Evolutionary conservation across 2,113 vertebrate genomes (phyloP), one percentile per base, ranked within the genome.

Genomic region (Brachionichthys hirsutus): DNA sequence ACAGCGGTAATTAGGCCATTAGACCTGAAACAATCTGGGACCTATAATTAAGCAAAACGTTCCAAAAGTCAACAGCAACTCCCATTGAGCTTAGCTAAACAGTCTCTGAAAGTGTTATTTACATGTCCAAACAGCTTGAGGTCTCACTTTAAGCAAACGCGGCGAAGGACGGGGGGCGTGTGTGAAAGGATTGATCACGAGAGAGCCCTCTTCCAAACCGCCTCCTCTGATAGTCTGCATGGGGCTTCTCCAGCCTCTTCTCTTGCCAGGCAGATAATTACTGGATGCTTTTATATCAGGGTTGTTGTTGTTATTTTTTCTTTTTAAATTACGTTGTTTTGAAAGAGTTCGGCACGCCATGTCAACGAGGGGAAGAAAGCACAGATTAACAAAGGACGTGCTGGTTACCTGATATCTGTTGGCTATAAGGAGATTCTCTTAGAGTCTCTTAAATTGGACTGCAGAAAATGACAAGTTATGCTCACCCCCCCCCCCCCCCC

Each of bases 41-140:
- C 85, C 84, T 72, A 74, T 90, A 90, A 92, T 92, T 90, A 90
- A 89, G 87, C 86, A 89, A 88, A 92, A 80, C 68, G 75, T 84
- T 86, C 73, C 77, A 86, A 88, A 87, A 91, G 86, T 87, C 86
- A 89, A 89, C 87, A 83, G 80, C 83, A 86, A 88, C 84, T 88
- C 87, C 87, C 88, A 80, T 74, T 69, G 87, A 87, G 89, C 81
- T 84, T 50, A 62, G 78, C 85, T 81, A 73, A 85, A 89, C 86
- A 88, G 77, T 82, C 73, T 56, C 75, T 41, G 30, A 80, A 88
- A 85, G 87, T 88, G 87, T 85, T 90, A 83, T 90, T 91, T 90
- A 88, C 87, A 88, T 83, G 87, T 87, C 74, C 82, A 80, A 90
- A 84, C 89, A 90, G 89, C 89, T 92, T 88, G 89, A 88, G 84